A percentile compares a stretch with the other conserved stretches of the same genome.
phyloP scores from a whole-genome alignment of 92 coral and sea anemone genomes.

The Phymanthus crucifer region DNA sequence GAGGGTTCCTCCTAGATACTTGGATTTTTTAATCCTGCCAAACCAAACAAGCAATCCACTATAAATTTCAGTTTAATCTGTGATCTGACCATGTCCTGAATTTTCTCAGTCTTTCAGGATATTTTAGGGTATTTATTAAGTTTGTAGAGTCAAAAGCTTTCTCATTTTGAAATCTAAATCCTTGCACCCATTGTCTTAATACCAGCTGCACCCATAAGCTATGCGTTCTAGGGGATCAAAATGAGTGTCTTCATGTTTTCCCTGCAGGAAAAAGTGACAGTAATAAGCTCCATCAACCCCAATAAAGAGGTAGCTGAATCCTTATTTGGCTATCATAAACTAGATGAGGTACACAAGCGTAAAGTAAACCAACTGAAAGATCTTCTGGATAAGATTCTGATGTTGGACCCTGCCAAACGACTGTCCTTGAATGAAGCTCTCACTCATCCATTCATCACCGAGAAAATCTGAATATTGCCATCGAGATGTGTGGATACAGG shows the following conservation, averaged over 20 bases:
- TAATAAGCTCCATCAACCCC: slow-evolving; percentile 85
- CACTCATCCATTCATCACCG: slow-evolving; percentile 98
- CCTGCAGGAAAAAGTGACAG: slow-evolving; percentile 87
- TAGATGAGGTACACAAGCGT: slow-evolving; percentile 81
- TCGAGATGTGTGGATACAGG: slow-evolving; percentile 11
- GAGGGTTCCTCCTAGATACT: no score
- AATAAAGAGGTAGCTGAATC: slow-evolving; percentile 86
- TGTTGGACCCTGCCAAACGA: slow-evolving; percentile 94
- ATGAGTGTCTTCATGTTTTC: neutral
- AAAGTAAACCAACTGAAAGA: slow-evolving; percentile 94
- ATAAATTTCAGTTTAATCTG: no score
- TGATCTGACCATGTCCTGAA: no score
- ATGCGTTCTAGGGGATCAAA: neutral
- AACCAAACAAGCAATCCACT: no score
- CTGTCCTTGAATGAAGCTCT: slow-evolving; percentile 94
- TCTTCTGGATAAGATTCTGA: slow-evolving; percentile 83
- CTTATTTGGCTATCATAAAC: slow-evolving; percentile 77
- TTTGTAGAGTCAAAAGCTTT: no score
- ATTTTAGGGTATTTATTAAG: no score
- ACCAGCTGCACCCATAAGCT: no score
- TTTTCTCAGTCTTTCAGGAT: no score
- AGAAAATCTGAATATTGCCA: slow-evolving; percentile 79
- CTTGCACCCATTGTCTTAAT: no score
- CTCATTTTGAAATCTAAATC: no score
- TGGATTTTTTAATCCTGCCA: no score